Evolutionary conservation across 1,140 invertebrate species (phyloP).

Genomic region (Philaenus spumarius): DNA sequence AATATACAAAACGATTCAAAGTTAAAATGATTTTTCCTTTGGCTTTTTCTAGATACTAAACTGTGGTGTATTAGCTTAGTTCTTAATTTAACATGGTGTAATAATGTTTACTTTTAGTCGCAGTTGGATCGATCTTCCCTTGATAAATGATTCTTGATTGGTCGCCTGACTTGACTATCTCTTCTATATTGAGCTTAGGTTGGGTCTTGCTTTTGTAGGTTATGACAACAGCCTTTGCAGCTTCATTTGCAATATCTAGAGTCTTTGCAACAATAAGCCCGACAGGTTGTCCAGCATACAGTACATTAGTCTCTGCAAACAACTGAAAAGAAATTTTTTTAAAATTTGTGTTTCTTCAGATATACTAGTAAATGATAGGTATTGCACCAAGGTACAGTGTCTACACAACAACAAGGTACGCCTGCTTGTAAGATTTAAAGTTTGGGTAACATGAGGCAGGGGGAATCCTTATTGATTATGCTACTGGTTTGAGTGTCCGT

Average conservation of each 20-base stretch:
- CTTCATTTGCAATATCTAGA: slow-evolving; percentile 50
- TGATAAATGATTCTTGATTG: slow-evolving; percentile 31
- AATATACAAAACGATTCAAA: too few species aligned
- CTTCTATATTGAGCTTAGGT: slow-evolving; percentile 53
- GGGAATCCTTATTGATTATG: too few species aligned
- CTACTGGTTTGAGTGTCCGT: too few species aligned
- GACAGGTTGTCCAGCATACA: slow-evolving; percentile 62
- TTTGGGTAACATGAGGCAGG: too few species aligned
- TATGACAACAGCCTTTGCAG: slow-evolving; percentile 58
- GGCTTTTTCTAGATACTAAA: neutral
- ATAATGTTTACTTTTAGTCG: slow-evolving; percentile 20
- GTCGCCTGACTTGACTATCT: slow-evolving; percentile 47
- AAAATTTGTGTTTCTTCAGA: too few species aligned
- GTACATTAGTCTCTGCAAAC: slow-evolving; percentile 46
- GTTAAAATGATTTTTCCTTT: neutral
- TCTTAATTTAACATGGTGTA: neutral
- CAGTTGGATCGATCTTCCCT: slow-evolving; percentile 2
- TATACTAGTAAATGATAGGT: too few species aligned
- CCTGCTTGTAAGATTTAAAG: too few species aligned
- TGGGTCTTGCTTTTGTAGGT: slow-evolving; percentile 48
- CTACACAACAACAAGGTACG: too few species aligned
- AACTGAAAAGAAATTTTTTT: slow-evolving; percentile 40
- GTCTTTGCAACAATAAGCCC: slow-evolving; percentile 61
- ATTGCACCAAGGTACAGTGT: too few species aligned
- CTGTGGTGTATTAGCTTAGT: neutral